phyloP scores from a whole-genome alignment of 2,888 invertebrate species.

The Eupithecia inturbata region DNA sequence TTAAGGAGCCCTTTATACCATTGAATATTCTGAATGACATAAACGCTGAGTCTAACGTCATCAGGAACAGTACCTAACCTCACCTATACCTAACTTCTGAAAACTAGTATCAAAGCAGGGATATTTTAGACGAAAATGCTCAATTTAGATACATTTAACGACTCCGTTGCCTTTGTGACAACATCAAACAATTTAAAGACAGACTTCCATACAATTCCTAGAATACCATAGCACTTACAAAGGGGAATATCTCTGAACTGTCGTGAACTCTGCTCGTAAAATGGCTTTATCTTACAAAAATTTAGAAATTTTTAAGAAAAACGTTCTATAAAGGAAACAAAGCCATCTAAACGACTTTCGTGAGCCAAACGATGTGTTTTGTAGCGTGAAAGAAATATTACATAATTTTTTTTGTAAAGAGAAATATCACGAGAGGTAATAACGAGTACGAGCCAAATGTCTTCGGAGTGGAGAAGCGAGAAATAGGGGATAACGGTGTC shows the following conservation, averaged over 20 bases:
- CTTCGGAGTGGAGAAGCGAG: slow-evolving; percentile 45
- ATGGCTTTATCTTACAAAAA: slow-evolving; percentile 34
- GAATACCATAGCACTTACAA: slow-evolving; percentile 13
- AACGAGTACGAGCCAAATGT: slow-evolving; percentile 59
- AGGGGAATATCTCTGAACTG: slow-evolving; percentile 23
- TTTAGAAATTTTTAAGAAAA: slow-evolving; percentile 37
- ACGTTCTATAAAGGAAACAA: slow-evolving; percentile 48
- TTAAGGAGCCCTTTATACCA: background rate
- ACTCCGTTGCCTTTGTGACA: background rate
- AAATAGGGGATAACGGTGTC: slow-evolving; percentile 31
- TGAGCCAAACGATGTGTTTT: slow-evolving; percentile 50
- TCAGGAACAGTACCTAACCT: too few species aligned
- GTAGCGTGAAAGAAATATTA: slow-evolving; percentile 52
- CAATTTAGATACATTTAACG: background rate
- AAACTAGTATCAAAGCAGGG: background rate
- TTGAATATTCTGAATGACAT: background rate
- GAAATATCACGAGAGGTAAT: slow-evolving; percentile 47
- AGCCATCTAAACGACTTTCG: slow-evolving; percentile 47
- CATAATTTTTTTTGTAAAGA: slow-evolving; percentile 45
- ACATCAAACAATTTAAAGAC: slow-evolving; percentile 10
- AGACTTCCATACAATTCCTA: slow-evolving; percentile 15
- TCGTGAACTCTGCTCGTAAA: slow-evolving; percentile 37
- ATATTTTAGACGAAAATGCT: background rate
- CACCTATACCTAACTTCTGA: background rate
- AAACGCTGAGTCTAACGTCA: background rate